Conservation (phyloP, 2,888 invertebrate genomes). For the Thumatha senex region DNA sequence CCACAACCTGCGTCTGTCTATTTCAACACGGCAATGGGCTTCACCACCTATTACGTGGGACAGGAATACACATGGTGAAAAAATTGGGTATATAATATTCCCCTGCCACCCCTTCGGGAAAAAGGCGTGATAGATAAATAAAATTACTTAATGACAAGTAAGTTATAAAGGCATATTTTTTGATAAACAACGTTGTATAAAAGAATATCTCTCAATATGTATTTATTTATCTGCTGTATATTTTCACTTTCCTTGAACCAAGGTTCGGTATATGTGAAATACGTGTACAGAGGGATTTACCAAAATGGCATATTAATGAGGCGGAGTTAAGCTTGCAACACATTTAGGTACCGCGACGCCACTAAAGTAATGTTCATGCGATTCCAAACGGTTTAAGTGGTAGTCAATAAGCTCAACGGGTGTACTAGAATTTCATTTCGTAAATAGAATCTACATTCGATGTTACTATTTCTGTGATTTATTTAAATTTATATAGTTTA, state of each 20-base stretch:
- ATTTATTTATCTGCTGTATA: background rate
- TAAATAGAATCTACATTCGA: no score
- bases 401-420: background rate
- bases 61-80: no score
- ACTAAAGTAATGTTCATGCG: conserved; percentile 16
- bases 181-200: no score
- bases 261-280: conserved; percentile 6
- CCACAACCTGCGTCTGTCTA: no score
- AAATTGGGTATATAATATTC: no score
- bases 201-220: no score
- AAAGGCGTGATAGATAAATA: no score
- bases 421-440: background rate
- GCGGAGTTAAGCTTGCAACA: conserved; percentile 21
- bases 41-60: no score
- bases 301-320: conserved; percentile 42
- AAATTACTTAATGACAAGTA: no score
- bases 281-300: conserved; percentile 28
- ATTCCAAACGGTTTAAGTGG: conserved; percentile 1
- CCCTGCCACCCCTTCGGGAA: no score
- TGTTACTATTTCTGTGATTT: background rate
- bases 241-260: conserved; percentile 5
- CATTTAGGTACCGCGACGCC: conserved; percentile 30
- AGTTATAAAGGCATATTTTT: no score
- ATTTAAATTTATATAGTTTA: background rate
- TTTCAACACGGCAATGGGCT: no score